Evolutionary conservation across 2,888 invertebrate genomes (phyloP), one percentile per base, ranked within the genome.

Genomic region (Entomobrya proxima): DNA sequence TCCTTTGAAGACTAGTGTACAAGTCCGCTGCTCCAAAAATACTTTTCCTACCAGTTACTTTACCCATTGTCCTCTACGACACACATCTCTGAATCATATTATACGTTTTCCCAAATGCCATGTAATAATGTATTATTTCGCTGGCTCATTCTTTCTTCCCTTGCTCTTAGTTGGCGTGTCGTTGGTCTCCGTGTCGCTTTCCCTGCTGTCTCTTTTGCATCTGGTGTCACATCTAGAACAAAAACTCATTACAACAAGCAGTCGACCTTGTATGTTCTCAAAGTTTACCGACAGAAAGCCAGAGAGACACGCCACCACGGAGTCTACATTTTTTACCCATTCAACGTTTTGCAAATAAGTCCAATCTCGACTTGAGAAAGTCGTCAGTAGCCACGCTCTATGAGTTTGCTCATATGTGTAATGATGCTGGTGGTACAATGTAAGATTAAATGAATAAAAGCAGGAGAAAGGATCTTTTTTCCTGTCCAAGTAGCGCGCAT

Each of bases 211-310:
- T 35, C n/a, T 35, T 58, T 76, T 55, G 58, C 76, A 76, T 76
- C 55, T 76, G 76, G 76, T 76, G 76, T 76, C 76, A 58, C 76
- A 76, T 58, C 55, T 55, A 13, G 40, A 58, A 58, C 55, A 55
- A 76, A 76, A 76, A 76, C 76, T 76, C 76, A 76, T 76, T 76
- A 76, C 76, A 58, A 58, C 76, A 58, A 76, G 76, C 37, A 55
- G 35, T 21, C 32, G n/a, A 76, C 76, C 58, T 76, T 76, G 76
- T 40, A 40, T 47, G 44, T 69, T 67, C 40, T 40, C 67, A 37
- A 40, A 69, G 67, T 67, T 67, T 67, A 24, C 67, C 67, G 27
- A 69, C 9, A 69, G n/a, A n/a, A n/a, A n/a, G n/a, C n/a, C n/a
- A n/a, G n/a, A n/a, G n/a, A n/a, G 44, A 47, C 69, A 44, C 27